Evolutionary conservation across 1,140 invertebrate species (phyloP).

Genomic region (Drosophila lacteicornis): DNA sequence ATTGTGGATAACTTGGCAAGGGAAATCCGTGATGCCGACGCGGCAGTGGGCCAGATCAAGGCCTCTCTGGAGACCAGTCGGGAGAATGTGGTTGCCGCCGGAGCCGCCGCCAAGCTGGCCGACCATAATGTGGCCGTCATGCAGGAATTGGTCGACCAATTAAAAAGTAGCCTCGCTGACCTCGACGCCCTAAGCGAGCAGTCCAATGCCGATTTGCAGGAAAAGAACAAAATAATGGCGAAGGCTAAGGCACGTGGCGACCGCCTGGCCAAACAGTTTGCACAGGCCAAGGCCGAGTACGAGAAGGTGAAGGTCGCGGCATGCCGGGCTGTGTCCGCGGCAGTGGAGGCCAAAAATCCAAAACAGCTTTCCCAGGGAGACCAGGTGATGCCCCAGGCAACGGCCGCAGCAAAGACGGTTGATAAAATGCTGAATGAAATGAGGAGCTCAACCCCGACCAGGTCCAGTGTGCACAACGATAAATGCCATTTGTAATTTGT

Average conservation of each 20-base stretch:
- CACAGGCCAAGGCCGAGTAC: conserved; percentile 86
- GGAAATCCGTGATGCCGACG: conserved; percentile 87
- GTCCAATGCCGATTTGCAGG: conserved; percentile 86
- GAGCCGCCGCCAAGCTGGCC: conserved; percentile 86
- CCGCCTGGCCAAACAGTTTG: conserved; percentile 86
- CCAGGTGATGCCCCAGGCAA: neutral
- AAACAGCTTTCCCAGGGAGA: neutral
- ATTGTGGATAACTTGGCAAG: conserved; percentile 86
- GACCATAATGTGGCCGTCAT: conserved; percentile 83
- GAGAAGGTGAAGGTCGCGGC: conserved; percentile 87
- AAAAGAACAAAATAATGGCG: conserved; percentile 87
- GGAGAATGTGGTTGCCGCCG: conserved; percentile 86
- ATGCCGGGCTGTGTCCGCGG: conserved; percentile 87
- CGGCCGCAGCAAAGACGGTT: too few relatives aligned
- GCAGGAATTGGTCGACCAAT: conserved; percentile 82
- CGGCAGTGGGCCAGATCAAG: conserved; percentile 87
- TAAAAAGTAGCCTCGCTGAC: conserved; percentile 86
- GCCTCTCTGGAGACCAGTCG: conserved; percentile 87
- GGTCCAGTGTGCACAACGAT: too few relatives aligned
- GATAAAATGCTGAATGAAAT: too few relatives aligned
- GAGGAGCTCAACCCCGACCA: too few relatives aligned
- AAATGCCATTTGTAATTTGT: too few relatives aligned
- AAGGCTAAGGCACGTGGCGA: conserved; percentile 87
- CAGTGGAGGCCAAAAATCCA: conserved; percentile 86
- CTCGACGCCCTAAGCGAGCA: conserved; percentile 86